These are phyloP conservation scores for Actias luna DNA, from an alignment of 2,888 invertebrate genomes.

Conservation along the genomic window DNA sequence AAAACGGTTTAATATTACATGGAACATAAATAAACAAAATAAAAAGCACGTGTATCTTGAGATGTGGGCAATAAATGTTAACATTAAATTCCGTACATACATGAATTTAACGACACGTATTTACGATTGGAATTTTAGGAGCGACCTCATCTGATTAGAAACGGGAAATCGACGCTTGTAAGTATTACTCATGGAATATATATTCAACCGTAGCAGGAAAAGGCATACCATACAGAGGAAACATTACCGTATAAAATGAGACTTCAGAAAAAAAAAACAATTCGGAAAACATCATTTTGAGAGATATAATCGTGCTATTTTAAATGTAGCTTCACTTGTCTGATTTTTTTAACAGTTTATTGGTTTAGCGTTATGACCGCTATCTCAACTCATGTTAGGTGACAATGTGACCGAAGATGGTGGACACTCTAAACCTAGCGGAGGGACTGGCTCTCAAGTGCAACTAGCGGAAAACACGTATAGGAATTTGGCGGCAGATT, in stretches of 20 bases:
- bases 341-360: no score
- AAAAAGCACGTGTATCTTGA: background rate
- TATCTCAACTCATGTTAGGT: no score
- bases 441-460: no score
- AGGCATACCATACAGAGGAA: background rate
- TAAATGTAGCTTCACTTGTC: no score
- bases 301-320: background rate
- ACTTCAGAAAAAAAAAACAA: background rate
- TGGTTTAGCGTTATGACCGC: no score
- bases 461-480: no score
- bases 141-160: slow-evolving; percentile 8
- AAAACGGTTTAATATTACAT: background rate
- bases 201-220: background rate
- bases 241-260: background rate
- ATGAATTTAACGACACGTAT: slow-evolving; percentile 8
- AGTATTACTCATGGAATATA: slow-evolving; percentile 1
- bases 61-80: background rate
- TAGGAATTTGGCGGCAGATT: no score
- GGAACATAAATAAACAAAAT: background rate
- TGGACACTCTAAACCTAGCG: no score
- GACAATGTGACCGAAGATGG: no score
- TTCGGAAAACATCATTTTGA: background rate
- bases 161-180: slow-evolving; percentile 1
- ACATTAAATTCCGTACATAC: slow-evolving; percentile 3
- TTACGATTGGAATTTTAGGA: slow-evolving; percentile 8